These are phyloP conservation scores for Epicampocera succincta DNA, from an alignment of 2,888 invertebrate species.

Conservation along the genomic window DNA sequence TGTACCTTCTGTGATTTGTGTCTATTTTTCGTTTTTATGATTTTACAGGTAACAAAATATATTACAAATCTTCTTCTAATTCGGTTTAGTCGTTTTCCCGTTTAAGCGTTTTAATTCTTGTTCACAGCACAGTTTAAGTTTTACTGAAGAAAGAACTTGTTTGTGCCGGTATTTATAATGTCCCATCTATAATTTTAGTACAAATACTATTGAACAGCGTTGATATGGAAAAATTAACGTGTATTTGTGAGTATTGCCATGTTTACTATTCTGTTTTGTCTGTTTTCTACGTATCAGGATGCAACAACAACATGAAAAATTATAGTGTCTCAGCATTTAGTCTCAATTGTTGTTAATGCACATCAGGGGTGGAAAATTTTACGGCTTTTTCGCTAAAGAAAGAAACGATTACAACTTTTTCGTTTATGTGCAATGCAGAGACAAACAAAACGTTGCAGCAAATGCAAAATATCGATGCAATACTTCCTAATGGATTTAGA, in stretches of 20 bases:
- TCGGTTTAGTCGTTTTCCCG: conserved; percentile 11
- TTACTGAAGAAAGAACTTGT: conserved; percentile 73
- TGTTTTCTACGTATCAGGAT: neutral
- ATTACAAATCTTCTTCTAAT: conserved; percentile 26
- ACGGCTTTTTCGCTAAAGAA: no score
- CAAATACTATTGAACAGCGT: conserved; percentile 32
- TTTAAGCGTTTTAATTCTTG: conserved; percentile 51
- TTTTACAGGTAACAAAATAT: conserved; percentile 44
- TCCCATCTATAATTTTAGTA: conserved; percentile 58
- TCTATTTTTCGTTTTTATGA: conserved; percentile 4
- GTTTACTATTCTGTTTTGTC: conserved; percentile 14
- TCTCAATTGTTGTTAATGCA: neutral
- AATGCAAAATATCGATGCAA: no score
- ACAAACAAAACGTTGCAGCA: no score
- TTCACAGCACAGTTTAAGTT: conserved; percentile 74
- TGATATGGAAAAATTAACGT: conserved; percentile 2
- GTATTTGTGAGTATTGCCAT: conserved; percentile 3
- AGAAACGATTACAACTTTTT: no score
- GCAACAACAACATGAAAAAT: conserved; percentile 15
- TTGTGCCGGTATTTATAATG: conserved; percentile 77
- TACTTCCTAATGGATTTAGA: no score
- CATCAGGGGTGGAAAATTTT: neutral
- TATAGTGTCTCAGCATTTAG: conserved; percentile 14
- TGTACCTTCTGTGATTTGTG: conserved; percentile 28
- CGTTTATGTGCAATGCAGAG: no score